Conservation (phyloP, 2,797 vertebrate genomes). For the Trichosurus vulpecula region DNA sequence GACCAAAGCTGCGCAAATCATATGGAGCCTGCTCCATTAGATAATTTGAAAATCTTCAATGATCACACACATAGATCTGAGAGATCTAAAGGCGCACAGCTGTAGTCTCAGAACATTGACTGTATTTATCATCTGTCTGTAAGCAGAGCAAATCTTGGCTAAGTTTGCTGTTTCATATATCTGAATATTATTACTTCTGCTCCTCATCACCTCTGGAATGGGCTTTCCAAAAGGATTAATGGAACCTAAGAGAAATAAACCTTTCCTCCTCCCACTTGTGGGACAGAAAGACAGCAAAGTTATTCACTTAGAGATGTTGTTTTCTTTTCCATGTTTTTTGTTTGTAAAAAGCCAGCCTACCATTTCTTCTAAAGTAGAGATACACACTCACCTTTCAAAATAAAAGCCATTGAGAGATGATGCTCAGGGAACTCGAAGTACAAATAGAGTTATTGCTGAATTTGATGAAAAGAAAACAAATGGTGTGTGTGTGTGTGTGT, state of each 20-base stretch:
- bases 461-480: slow-evolving; percentile 47
- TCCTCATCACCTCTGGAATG: slow-evolving; percentile 70
- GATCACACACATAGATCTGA: slow-evolving; percentile 86
- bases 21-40: slow-evolving; percentile 77
- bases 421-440: slow-evolving; percentile 35
- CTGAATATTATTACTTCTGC: slow-evolving; percentile 72
- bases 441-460: slow-evolving; percentile 57
- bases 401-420: slow-evolving; percentile 38
- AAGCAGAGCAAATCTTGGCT: slow-evolving; percentile 81
- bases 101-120: slow-evolving; percentile 78
- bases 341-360: slow-evolving; percentile 17
- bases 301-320: slow-evolving; percentile 56
- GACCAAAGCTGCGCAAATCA: slow-evolving; percentile 65
- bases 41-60: slow-evolving; percentile 78
- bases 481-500: background rate
- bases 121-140: slow-evolving; percentile 85
- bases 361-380: slow-evolving; percentile 40
- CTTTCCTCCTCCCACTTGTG: slow-evolving; percentile 38
- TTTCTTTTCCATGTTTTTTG: slow-evolving; percentile 40
- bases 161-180: slow-evolving; percentile 65
- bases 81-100: slow-evolving; percentile 77
- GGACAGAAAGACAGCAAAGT: slow-evolving; percentile 24
- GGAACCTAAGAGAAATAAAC: slow-evolving; percentile 71
- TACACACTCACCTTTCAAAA: slow-evolving; percentile 30
- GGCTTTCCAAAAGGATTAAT: slow-evolving; percentile 76